Conservation (phyloP, 2,797 vertebrate species). For the Poeciliopsis turneri region DNA sequence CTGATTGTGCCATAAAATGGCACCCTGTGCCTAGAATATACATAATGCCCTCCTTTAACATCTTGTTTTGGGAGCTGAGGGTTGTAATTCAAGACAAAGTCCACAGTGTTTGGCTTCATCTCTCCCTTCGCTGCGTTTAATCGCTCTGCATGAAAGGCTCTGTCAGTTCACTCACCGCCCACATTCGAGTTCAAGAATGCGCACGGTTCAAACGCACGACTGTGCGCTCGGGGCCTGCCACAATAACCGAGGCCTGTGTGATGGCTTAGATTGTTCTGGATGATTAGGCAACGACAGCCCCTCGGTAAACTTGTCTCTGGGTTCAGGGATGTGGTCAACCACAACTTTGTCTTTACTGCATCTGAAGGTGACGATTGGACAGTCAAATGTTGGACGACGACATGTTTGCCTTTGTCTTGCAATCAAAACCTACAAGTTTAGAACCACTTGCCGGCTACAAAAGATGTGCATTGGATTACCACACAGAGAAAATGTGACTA, state of each 20-base stretch:
- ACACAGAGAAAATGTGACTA: background rate
- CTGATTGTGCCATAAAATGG: too few species aligned
- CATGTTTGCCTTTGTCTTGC: background rate
- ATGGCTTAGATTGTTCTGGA: conserved; percentile 63
- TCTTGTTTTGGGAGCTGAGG: background rate
- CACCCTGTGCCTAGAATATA: too few species aligned
- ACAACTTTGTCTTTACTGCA: conserved; percentile 42
- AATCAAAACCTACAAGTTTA: background rate
- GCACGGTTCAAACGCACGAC: conserved; percentile 59
- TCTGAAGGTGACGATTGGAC: background rate
- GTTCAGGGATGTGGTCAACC: conserved; percentile 53
- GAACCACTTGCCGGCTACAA: background rate
- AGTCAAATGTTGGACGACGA: background rate
- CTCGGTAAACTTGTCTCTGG: conserved; percentile 62
- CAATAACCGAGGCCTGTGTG: conserved; percentile 39
- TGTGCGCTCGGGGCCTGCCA: conserved; percentile 63
- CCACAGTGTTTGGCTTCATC: conserved; percentile 46
- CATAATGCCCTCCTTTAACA: background rate
- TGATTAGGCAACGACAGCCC: conserved; percentile 51
- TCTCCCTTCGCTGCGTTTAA: conserved; percentile 43
- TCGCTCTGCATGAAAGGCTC: conserved; percentile 58
- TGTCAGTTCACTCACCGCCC: conserved; percentile 75
- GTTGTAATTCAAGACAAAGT: conserved; percentile 50
- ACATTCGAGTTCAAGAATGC: conserved; percentile 74
- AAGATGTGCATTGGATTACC: background rate